phyloP scores from a whole-genome alignment of 2,888 invertebrate species.

The Drosophila vallismaia region DNA sequence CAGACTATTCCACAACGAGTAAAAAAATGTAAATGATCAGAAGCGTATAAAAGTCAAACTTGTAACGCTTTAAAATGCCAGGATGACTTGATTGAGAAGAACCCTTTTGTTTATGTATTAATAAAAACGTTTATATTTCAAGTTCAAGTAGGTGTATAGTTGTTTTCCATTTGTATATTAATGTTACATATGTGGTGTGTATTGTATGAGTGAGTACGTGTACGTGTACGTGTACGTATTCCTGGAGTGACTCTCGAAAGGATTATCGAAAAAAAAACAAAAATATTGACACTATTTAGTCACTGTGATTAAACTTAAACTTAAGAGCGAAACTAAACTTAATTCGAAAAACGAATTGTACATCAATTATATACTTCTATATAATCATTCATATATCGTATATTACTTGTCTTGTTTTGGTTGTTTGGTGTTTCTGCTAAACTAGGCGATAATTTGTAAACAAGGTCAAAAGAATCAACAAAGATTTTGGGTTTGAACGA shows the following conservation, averaged over 20 bases:
- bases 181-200: conserved; percentile 25
- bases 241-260: conserved; percentile 16
- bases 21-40: not conserved
- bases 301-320: conserved; percentile 52
- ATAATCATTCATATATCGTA: not conserved
- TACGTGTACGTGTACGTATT: conserved; percentile 23
- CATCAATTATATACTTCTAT: not conserved
- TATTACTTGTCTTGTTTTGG: conserved; percentile 28
- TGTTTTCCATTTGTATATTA: conserved; percentile 37
- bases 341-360: conserved; percentile 29
- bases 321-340: conserved; percentile 57
- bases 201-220: conserved; percentile 32
- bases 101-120: conserved; percentile 40
- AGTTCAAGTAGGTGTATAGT: conserved; percentile 59
- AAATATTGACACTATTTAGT: conserved; percentile 22
- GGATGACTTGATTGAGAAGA: not conserved
- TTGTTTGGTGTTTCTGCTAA: conserved; percentile 42
- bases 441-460: conserved; percentile 26
- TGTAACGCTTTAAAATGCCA: not conserved
- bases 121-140: conserved; percentile 76
- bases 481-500: conserved; percentile 7
- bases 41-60: not conserved
- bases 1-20: not conserved
- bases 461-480: conserved; percentile 39
- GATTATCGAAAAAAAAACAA: not conserved